Conservation (phyloP, 2,797 vertebrate genomes). For the Neomorphus geoffroyi region DNA sequence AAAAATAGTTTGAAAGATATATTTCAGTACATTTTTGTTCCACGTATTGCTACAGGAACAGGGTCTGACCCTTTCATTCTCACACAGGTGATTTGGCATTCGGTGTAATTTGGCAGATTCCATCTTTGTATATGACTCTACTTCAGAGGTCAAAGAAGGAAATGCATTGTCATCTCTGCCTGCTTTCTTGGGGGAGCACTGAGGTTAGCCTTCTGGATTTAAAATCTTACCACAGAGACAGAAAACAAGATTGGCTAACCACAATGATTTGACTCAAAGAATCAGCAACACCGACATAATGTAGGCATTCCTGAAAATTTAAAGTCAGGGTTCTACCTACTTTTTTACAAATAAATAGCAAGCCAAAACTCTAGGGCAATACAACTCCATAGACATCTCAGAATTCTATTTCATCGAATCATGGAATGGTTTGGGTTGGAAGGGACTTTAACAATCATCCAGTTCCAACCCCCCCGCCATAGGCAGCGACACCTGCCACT, state of each 20-base stretch:
- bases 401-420: not conserved
- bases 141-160: slow-evolving; percentile 40
- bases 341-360: not conserved
- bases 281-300: slow-evolving; percentile 13
- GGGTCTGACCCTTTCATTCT: not conserved
- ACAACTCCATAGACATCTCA: slow-evolving; percentile 12
- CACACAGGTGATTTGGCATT: not conserved
- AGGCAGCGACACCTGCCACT: too few species aligned
- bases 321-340: slow-evolving; percentile 1
- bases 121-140: not conserved
- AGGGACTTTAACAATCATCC: too few species aligned
- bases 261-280: slow-evolving; percentile 63
- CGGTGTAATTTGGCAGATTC: not conserved
- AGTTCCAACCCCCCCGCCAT: too few species aligned
- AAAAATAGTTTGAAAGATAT: not conserved
- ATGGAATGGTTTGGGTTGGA: too few species aligned
- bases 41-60: not conserved
- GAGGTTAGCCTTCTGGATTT: slow-evolving; percentile 60
- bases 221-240: slow-evolving; percentile 59
- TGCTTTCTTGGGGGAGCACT: slow-evolving; percentile 37
- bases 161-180: slow-evolving; percentile 53
- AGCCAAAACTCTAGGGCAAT: slow-evolving; percentile 22
- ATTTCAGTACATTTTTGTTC: not conserved
- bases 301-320: slow-evolving; percentile 48
- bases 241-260: slow-evolving; percentile 60